phyloP scores from a whole-genome alignment of 2,113 vertebrate genomes.

The Syrmaticus mikado region DNA sequence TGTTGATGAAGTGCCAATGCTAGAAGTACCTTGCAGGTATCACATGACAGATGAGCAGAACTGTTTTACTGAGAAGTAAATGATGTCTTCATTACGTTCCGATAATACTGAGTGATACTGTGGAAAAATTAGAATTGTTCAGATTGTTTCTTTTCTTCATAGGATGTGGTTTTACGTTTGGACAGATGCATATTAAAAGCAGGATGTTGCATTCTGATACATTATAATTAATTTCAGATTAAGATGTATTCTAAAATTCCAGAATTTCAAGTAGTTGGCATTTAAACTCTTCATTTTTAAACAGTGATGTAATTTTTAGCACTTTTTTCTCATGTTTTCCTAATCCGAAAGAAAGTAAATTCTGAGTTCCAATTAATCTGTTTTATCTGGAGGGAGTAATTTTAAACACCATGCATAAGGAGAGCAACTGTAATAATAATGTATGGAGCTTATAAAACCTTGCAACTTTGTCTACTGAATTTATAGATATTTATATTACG shows the following conservation, averaged over 20 bases:
- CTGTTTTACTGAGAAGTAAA: not conserved
- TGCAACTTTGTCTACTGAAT: not conserved
- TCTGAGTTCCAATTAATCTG: not conserved
- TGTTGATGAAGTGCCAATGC: not conserved
- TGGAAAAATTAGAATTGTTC: not conserved
- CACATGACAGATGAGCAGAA: not conserved
- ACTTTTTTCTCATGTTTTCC: not conserved
- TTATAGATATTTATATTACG: slow-evolving; percentile 19
- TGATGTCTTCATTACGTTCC: not conserved
- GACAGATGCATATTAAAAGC: not conserved
- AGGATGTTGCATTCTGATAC: not conserved
- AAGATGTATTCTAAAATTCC: not conserved
- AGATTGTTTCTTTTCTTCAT: not conserved
- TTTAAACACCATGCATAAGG: not conserved
- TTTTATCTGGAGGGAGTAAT: not conserved
- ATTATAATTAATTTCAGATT: not conserved
- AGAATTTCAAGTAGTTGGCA: not conserved
- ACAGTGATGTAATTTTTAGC: not conserved
- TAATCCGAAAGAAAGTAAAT: not conserved
- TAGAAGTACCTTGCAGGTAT: not conserved
- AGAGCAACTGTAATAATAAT: not conserved
- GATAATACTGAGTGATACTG: not conserved
- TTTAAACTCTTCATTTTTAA: not conserved
- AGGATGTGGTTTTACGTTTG: not conserved
- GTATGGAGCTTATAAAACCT: slow-evolving; percentile 11